Evolutionary conservation across 1,140 invertebrate genomes (phyloP).

Genomic region (Hormaphis cornu): DNA sequence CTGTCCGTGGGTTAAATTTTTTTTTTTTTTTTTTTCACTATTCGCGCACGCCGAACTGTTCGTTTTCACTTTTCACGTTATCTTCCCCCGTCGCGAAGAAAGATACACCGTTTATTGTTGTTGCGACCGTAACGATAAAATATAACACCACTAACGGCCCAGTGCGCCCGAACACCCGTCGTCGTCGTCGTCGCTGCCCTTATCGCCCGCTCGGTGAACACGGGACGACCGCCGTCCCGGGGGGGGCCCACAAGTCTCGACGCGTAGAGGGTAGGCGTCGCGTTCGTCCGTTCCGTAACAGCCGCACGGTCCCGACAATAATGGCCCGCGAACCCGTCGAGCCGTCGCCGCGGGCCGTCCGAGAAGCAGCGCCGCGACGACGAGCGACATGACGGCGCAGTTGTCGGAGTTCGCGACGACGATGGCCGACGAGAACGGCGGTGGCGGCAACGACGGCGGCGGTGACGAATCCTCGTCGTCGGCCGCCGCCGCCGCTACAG

Average conservation of each 20-base stretch:
- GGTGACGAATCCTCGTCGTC: background rate
- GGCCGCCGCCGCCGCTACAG: background rate
- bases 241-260: no score
- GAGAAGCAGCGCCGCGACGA: background rate
- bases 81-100: background rate
- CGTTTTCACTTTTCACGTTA: constrained; percentile 23
- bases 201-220: background rate
- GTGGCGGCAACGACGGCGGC: background rate
- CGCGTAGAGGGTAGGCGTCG: no score
- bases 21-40: background rate
- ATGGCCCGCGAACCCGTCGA: background rate
- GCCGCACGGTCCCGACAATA: no score
- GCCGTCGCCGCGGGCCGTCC: background rate
- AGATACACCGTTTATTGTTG: no score
- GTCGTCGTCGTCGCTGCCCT: background rate
- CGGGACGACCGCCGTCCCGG: no score
- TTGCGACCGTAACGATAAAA: no score
- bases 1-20: background rate
- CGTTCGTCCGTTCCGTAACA: no score
- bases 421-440: background rate
- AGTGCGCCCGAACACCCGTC: no score
- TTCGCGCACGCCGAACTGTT: constrained; percentile 4
- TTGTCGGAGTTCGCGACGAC: constrained; percentile 1
- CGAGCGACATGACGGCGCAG: constrained; percentile 3
- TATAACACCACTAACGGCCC: no score